Percentiles rank a stretch among this genome's conserved stretches.
phyloP scores from a whole-genome alignment of 2,888 invertebrate genomes.

The Hylaea fasciaria region DNA sequence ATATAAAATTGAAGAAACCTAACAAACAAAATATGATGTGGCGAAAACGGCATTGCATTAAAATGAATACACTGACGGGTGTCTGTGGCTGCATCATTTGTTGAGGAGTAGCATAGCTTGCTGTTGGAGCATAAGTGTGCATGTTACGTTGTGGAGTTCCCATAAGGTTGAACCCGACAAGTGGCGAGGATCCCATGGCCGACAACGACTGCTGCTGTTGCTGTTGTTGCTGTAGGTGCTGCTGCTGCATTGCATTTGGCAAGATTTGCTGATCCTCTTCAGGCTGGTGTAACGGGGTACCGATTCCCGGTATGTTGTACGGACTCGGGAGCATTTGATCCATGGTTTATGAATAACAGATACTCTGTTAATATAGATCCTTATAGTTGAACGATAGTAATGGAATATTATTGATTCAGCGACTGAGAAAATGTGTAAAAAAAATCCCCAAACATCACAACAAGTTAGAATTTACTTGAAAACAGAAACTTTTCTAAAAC shows the following conservation, averaged over 20 bases:
- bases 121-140: conserved; percentile 91
- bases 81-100: conserved; percentile 96
- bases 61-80: conserved; percentile 84
- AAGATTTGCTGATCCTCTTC: conserved; percentile 96
- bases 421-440: not conserved
- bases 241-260: conserved; percentile 93
- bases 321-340: conserved; percentile 97
- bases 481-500: too few relatives aligned
- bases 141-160: conserved; percentile 89
- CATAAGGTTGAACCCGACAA: conserved; percentile 86
- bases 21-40: too few relatives aligned
- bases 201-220: conserved; percentile 86
- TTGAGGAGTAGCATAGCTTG: conserved; percentile 91
- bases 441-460: not conserved
- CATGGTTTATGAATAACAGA: conserved; percentile 82
- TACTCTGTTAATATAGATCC: conserved; percentile 7
- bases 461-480: too few relatives aligned
- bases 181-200: conserved; percentile 85
- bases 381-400: not conserved
- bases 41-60: too few relatives aligned
- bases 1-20: conserved; percentile 3
- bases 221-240: conserved; percentile 88
- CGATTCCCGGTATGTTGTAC: conserved; percentile 95
- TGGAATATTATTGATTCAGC: not conserved
- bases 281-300: conserved; percentile 94